phyloP scores from a whole-genome alignment of 2,888 invertebrate species.

The Drosophila robusta region DNA sequence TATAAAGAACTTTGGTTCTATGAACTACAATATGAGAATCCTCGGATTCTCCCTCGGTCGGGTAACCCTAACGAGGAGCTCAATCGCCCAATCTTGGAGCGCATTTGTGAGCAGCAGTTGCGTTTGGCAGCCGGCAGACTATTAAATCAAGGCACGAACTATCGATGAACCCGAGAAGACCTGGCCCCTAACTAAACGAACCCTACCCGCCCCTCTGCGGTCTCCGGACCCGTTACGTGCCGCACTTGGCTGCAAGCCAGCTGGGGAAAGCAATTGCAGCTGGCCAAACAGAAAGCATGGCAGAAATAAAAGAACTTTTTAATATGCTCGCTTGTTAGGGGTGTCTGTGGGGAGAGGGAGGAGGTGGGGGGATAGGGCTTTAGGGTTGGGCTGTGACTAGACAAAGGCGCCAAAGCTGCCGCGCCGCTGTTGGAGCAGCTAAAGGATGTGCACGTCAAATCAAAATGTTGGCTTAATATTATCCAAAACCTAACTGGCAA shows the following conservation, averaged over 20 bases:
- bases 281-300: conserved; percentile 40
- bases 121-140: conserved; percentile 71
- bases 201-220: neutral
- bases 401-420: conserved; percentile 64
- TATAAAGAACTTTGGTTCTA: too few relatives aligned
- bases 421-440: conserved; percentile 49
- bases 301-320: conserved; percentile 67
- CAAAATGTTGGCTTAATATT: conserved; percentile 69
- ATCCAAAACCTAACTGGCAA: conserved; percentile 48
- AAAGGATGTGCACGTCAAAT: conserved; percentile 64
- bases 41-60: neutral
- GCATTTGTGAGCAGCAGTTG: conserved; percentile 60
- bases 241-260: conserved; percentile 69
- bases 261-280: conserved; percentile 47
- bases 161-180: conserved; percentile 65
- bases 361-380: neutral
- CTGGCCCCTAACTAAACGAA: neutral
- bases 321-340: conserved; percentile 45
- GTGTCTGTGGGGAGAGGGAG: too few relatives aligned
- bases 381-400: conserved; percentile 47
- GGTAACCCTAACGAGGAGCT: conserved; percentile 23
- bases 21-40: too few relatives aligned
- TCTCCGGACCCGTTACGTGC: conserved; percentile 39
- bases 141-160: conserved; percentile 79
- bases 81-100: conserved; percentile 25